A percentile compares a stretch with the other conserved stretches of the same genome.
These are phyloP conservation scores for Poeciliopsis turneri DNA, from an alignment of 2,797 vertebrate species.

Conservation along the genomic window DNA sequence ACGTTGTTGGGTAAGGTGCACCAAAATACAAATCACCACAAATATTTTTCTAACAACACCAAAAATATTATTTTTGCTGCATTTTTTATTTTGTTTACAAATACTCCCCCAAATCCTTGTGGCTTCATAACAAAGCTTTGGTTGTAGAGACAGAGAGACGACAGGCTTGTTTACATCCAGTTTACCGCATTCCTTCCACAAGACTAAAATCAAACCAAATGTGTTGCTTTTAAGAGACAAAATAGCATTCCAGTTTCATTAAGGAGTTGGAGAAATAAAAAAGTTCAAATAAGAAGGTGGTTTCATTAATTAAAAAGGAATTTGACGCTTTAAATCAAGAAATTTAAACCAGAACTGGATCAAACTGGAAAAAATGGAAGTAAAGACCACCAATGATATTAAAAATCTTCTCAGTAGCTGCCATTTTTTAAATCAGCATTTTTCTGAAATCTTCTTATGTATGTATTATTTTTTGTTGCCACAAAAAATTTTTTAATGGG, in stretches of 20 bases:
- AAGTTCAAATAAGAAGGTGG: not conserved
- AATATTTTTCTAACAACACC: not conserved
- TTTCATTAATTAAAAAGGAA: not conserved
- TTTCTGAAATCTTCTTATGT: not conserved
- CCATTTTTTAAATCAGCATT: not conserved
- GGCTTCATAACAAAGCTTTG: not conserved
- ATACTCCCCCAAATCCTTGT: not conserved
- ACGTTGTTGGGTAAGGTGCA: not conserved
- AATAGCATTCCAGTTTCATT: not conserved
- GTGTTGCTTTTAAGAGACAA: slow-evolving; percentile 1
- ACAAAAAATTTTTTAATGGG: not conserved
- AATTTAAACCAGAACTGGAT: slow-evolving; percentile 37
- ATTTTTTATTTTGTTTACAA: not conserved
- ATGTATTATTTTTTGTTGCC: no score
- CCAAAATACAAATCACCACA: not conserved
- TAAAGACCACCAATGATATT: not conserved
- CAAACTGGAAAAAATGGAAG: slow-evolving; percentile 9
- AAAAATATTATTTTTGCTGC: not conserved
- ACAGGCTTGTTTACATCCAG: not conserved
- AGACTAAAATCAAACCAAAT: slow-evolving; percentile 2
- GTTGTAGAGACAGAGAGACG: not conserved
- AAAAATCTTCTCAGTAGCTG: not conserved
- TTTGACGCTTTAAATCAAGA: slow-evolving; percentile 11
- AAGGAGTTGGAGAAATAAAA: not conserved
- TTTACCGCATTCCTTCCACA: not conserved